Percentiles rank a stretch among this genome's conserved stretches.
Conservation (phyloP, 2,797 vertebrate genomes). For the Bradypus variegatus region DNA sequence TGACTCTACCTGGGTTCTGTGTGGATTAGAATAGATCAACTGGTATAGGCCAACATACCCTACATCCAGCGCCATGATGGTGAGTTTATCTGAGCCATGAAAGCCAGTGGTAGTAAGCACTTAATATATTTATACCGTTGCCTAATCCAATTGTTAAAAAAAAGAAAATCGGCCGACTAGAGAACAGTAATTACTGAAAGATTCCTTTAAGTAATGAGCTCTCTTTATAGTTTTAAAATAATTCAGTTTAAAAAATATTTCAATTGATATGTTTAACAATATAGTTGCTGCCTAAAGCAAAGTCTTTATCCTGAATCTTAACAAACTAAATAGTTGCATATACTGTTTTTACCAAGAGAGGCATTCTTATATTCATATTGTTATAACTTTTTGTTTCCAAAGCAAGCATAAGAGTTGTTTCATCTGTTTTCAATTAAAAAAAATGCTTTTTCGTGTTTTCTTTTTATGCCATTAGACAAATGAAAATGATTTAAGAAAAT, state of each 20-base stretch:
- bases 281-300: slow-evolving; percentile 7
- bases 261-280: slow-evolving; percentile 7
- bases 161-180: not conserved
- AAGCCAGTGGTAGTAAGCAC: not conserved
- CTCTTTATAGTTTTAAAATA: slow-evolving; percentile 30
- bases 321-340: not conserved
- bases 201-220: slow-evolving; percentile 15
- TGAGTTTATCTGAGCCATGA: not conserved
- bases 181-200: not conserved
- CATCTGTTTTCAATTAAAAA: slow-evolving; percentile 47
- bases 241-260: slow-evolving; percentile 14
- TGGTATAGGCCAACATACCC: not conserved
- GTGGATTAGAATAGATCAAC: slow-evolving; percentile 17
- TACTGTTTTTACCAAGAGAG: slow-evolving; percentile 27
- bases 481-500: slow-evolving; percentile 79
- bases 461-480: slow-evolving; percentile 75
- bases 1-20: not conserved
- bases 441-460: slow-evolving; percentile 31
- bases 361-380: not conserved
- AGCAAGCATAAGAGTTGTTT: slow-evolving; percentile 5
- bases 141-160: not conserved
- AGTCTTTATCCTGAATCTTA: slow-evolving; percentile 16
- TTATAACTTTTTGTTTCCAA: slow-evolving; percentile 26
- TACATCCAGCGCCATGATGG: not conserved
- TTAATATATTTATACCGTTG: not conserved